Conservation (phyloP, 2,888 invertebrate species). For the Nymphalis urticae region DNA sequence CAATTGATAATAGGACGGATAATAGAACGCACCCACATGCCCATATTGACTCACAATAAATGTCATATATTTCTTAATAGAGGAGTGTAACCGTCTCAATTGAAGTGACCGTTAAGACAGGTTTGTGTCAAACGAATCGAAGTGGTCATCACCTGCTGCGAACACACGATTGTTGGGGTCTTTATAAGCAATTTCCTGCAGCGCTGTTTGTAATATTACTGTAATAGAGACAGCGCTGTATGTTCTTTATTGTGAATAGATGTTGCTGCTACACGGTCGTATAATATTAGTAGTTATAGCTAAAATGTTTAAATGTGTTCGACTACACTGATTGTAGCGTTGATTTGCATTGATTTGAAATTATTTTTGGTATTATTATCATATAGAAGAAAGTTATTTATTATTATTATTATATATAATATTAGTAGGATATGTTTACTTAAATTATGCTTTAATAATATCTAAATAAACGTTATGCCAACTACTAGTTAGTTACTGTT, state of each 20-base stretch:
- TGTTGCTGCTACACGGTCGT: background rate
- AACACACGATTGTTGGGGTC: slow-evolving; percentile 29
- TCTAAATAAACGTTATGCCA: no score
- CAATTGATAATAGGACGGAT: slow-evolving; percentile 61
- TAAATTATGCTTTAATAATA: no score
- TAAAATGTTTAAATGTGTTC: background rate
- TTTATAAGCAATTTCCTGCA: slow-evolving; percentile 36
- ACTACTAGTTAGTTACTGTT: no score
- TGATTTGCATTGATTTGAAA: no score
- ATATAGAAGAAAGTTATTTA: no score
- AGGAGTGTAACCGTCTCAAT: slow-evolving; percentile 42
- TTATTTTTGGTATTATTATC: no score
- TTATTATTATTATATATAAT: no score
- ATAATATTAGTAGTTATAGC: background rate
- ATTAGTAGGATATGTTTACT: no score
- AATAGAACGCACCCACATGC: slow-evolving; percentile 71
- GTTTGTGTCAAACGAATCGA: slow-evolving; percentile 38
- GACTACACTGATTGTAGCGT: no score
- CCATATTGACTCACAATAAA: slow-evolving; percentile 79
- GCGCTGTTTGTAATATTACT: slow-evolving; percentile 7
- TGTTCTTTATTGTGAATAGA: background rate
- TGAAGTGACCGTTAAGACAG: slow-evolving; percentile 42
- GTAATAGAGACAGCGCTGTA: slow-evolving; percentile 10
- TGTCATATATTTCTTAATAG: slow-evolving; percentile 78
- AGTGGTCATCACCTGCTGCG: slow-evolving; percentile 37